Base-by-base conservation (phyloP, 2,797 vertebrate species). In the Etheostoma nigrum region DNA sequence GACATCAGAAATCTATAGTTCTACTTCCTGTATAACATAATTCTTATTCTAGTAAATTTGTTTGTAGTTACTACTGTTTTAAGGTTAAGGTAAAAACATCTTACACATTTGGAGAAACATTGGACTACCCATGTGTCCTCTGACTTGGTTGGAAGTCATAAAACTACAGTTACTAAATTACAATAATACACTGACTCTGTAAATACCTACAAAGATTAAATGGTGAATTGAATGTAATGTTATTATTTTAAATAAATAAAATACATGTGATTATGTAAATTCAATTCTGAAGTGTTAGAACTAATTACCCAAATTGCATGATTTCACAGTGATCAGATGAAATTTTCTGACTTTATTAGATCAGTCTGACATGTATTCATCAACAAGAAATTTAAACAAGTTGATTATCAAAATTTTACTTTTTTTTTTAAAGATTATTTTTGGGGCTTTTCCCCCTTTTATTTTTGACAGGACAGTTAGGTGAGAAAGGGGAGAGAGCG, bases 301-400 rank as follows among this genome's bases (percentile, higher is more conserved):
- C 33, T 44, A 79, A 80, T 86, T 70, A 72, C 11, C 21, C n/a
- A 71, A 75, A 83, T 78, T 54, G 68, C 33, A 59, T 61, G n/a
- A 84, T 79, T 86, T 79, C n/a, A 74, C 48, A 48, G n/a, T 47
- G 59, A 73, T 70, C 58, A 74, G 76, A 74, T 75, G 1, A 51
- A 79, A 79, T 49, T 78, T 59, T n/a, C 8, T 60, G 19, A 76
- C 67, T 74, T 48, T 62, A 67, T 73, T 81, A 67, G n/a, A 70
- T 66, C 11, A 64, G 53, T 19, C 2, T 66, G 70, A 77, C 49
- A 85, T 84, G 70, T 75, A 77, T 70, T 74, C 52, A 60, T 57
- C 63, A 61, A 47, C 33, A 44, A 57, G 7, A 49, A 44, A n/a
- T 65, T 64, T 11, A 25, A 62, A 74, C 16, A 44, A 77, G 72